Evolutionary conservation across 2,113 vertebrate genomes (phyloP).

Genomic region (Nesospiza acunhae): DNA sequence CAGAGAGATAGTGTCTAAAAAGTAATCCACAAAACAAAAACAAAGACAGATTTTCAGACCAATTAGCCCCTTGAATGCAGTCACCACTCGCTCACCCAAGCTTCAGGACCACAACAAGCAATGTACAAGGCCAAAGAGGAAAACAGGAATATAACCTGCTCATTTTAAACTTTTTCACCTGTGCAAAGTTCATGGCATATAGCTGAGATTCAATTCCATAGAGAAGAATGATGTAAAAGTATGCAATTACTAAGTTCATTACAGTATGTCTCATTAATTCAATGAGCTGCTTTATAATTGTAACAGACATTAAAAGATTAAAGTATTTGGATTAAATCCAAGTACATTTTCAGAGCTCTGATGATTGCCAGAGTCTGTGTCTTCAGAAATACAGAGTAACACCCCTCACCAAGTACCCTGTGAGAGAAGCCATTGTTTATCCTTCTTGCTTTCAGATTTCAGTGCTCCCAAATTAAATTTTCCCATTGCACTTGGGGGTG

Average conservation of each 20-base stretch:
- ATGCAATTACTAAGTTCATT: neutral
- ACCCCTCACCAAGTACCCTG: neutral
- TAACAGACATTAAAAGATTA: neutral
- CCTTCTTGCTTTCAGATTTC: neutral
- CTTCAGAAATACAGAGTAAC: neutral
- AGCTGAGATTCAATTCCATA: neutral
- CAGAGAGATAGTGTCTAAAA: neutral
- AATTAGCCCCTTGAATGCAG: accelerated
- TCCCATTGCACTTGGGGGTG: neutral
- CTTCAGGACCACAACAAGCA: neutral
- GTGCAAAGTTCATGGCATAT: neutral
- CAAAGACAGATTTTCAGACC: neutral
- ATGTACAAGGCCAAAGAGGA: neutral
- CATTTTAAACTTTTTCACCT: neutral
- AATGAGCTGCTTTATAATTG: constrained; percentile 18
- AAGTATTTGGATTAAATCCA: constrained; percentile 16
- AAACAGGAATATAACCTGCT: neutral
- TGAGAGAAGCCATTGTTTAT: neutral
- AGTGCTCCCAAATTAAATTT: neutral
- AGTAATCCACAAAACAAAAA: neutral
- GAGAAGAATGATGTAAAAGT: neutral
- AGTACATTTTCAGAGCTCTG: neutral
- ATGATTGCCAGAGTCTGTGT: neutral
- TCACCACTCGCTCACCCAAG: neutral
- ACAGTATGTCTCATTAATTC: constrained; percentile 35